Conservation (phyloP, 2,888 invertebrate genomes). For the Oxytorus armatus region DNA sequence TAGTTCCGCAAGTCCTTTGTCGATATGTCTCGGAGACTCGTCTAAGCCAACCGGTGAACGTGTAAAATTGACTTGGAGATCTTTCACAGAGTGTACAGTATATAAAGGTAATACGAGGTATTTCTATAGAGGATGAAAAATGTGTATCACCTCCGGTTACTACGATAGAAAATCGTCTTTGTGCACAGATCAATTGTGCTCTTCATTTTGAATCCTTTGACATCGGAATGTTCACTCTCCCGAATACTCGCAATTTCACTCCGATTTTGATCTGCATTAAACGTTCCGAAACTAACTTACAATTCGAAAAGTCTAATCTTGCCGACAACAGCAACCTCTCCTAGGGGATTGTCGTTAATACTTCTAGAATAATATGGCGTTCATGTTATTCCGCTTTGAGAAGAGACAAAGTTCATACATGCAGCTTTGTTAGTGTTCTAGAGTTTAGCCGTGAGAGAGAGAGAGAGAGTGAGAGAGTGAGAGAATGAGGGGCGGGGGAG, state of each 20-base stretch:
- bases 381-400: constrained; percentile 15
- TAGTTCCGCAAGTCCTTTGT: neutral
- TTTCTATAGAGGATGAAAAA: neutral
- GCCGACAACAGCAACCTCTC: constrained; percentile 5
- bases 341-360: constrained; percentile 31
- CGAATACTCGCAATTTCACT: constrained; percentile 10
- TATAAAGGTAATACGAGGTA: neutral
- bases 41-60: neutral
- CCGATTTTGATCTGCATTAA: constrained; percentile 6
- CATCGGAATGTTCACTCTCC: neutral
- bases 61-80: neutral
- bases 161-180: neutral
- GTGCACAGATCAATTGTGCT: neutral
- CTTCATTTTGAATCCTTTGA: constrained; percentile 1
- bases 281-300: constrained; percentile 23
- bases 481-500: constrained; percentile 23
- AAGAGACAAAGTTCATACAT: constrained; percentile 37
- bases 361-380: constrained; percentile 34
- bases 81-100: neutral
- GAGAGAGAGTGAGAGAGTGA: constrained; percentile 3
- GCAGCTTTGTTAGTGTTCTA: constrained; percentile 20
- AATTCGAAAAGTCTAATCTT: constrained; percentile 16
- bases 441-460: constrained; percentile 20
- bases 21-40: neutral
- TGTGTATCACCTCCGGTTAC: neutral